Base-by-base conservation (phyloP, 2,797 vertebrate genomes). In the Borostomias antarcticus region DNA sequence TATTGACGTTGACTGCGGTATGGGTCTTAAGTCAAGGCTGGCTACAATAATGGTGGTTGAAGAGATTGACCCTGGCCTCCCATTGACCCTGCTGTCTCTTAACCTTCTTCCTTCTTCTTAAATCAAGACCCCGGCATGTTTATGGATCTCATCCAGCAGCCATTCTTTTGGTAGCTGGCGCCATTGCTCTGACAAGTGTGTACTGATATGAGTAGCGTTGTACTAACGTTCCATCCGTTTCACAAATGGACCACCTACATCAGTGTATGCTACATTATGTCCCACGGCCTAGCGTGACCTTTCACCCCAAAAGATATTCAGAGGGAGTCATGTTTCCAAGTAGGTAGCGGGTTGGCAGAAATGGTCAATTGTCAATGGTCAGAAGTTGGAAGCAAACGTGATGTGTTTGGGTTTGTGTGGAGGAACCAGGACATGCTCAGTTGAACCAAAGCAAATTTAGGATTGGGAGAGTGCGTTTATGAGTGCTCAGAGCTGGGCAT, bases 61-160 rank as follows among this genome's bases (percentile, higher is more conserved):
- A 65, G 43, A 86, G 78, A 60, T 89, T 89, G 89, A 87, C 82
- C n/a, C n/a, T 77, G 82, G 72, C 76, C 72, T 72, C 64, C 76
- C 78, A 70, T 79, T 89, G 85, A 88, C 89, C 86, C 86, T 63
- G 25, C 1, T 80, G 85, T 85, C 81, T 87, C 83, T 89, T 90
- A 88, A 90, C 85, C 88, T 89, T 87, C 75, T 75, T n/a, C 80
- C 82, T 69, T 69, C 74, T 70, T 77, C 72, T 75, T 78, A 70
- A 76, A 82, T 90, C 89, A 89, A 88, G 89, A 52, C 47, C 62
- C 63, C 61, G 81, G 85, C 64, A 77, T 85, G 61, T 85, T 89
- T 89, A 89, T 79, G 77, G 81, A 64, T 77, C 76, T 40, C 78
- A 73, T 77, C 79, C 82, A 78, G 83, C 86, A 82, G 5, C 23